Evolutionary conservation across 1,140 invertebrate species (phyloP).

Genomic region (Asbolus verrucosus): DNA sequence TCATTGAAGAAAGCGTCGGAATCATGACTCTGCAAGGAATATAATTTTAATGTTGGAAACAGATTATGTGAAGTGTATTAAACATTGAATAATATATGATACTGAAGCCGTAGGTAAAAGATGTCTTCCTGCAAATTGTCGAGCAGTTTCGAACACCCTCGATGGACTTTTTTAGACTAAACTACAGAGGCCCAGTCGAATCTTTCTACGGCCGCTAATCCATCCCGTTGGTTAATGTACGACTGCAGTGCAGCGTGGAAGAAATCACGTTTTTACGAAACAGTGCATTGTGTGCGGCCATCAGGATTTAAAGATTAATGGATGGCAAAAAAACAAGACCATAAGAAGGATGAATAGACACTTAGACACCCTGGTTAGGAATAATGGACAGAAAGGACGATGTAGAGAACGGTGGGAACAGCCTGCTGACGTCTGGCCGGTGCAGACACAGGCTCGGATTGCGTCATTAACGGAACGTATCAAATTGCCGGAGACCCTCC

Average conservation of each 20-base stretch:
- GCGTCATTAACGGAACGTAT: conserved; percentile 51
- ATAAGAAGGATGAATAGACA: conserved; percentile 36
- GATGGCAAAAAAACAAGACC: conserved; percentile 19
- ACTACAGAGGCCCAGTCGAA: too few relatives aligned
- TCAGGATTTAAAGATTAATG: conserved; percentile 23
- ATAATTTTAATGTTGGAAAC: too few relatives aligned
- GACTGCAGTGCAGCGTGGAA: neutral
- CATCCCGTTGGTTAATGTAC: neutral
- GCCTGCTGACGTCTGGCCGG: conserved; percentile 17
- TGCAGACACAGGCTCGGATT: conserved; percentile 45
- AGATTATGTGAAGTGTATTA: too few relatives aligned
- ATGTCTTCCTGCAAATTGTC: too few relatives aligned
- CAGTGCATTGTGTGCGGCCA: conserved; percentile 4
- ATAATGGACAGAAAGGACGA: conserved; percentile 23
- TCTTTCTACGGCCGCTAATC: too few relatives aligned
- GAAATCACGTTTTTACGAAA: neutral
- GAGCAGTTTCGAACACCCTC: too few relatives aligned
- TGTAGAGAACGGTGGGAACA: conserved; percentile 27
- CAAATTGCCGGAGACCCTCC: conserved; percentile 47
- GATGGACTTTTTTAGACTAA: too few relatives aligned
- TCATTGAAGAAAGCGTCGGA: too few relatives aligned
- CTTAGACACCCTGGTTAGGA: conserved; percentile 29
- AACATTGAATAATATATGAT: too few relatives aligned
- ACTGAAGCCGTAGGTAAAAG: too few relatives aligned
- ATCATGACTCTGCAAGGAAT: too few relatives aligned